Evolutionary conservation across 2,888 invertebrate species (phyloP).

Genomic region (Polydrusus cervinus): DNA sequence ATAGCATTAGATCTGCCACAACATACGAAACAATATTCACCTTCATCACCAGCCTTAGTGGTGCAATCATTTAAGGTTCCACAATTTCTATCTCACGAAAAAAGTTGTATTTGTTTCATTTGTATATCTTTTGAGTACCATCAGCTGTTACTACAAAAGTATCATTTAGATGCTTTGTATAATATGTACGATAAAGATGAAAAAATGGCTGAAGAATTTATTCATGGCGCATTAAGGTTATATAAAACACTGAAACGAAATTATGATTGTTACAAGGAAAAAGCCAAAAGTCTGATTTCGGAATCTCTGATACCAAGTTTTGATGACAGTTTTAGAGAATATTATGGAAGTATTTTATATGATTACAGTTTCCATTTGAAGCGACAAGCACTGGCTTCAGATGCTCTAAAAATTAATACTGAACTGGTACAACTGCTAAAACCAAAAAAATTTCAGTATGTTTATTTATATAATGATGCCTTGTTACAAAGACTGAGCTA

Average conservation of each 20-base stretch:
- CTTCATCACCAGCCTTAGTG: conserved; percentile 59
- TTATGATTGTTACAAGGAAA: conserved; percentile 43
- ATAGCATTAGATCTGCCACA: conserved; percentile 56
- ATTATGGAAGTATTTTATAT: conserved; percentile 57
- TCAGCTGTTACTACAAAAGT: conserved; percentile 57
- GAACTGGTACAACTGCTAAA: conserved; percentile 55
- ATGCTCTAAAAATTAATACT: conserved; percentile 57
- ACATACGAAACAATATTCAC: conserved; percentile 48
- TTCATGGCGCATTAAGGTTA: conserved; percentile 56
- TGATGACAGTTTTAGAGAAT: conserved; percentile 52
- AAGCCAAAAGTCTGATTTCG: conserved; percentile 42
- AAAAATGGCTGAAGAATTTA: conserved; percentile 54
- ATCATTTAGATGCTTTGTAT: conserved; percentile 59
- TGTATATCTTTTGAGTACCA: conserved; percentile 63
- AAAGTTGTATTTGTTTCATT: conserved; percentile 61
- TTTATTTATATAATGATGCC: conserved; percentile 60
- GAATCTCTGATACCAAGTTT: conserved; percentile 51
- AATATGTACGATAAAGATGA: conserved; percentile 56
- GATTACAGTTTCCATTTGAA: conserved; percentile 58
- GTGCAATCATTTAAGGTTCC: conserved; percentile 58
- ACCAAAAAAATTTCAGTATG: conserved; percentile 54
- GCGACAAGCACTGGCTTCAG: conserved; percentile 43
- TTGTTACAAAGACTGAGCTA: conserved; percentile 58
- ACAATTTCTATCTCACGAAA: conserved; percentile 57
- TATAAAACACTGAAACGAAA: conserved; percentile 54